Conservation (phyloP, 2,113 vertebrate genomes). For the Daboia siamensis region DNA sequence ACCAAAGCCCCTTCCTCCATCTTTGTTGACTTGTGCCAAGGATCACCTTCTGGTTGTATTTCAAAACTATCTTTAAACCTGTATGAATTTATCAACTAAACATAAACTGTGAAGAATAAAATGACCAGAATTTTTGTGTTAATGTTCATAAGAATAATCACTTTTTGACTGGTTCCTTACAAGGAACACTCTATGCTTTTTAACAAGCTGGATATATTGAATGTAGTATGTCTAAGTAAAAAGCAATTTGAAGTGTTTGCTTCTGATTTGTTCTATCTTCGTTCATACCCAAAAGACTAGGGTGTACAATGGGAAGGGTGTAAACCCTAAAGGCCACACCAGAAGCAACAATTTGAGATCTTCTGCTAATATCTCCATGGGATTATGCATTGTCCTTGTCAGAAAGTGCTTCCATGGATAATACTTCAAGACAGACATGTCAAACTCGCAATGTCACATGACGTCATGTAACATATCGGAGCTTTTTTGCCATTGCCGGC, state of each 20-base stretch:
- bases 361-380: neutral
- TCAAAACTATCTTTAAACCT: conserved; percentile 16
- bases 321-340: neutral
- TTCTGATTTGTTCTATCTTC: neutral
- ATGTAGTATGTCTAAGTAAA: neutral
- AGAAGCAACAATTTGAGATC: neutral
- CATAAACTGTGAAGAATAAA: neutral
- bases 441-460: too few species aligned
- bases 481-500: too few species aligned
- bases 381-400: neutral
- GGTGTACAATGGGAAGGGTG: neutral
- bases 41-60: conserved; percentile 22
- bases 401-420: neutral
- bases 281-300: conserved; percentile 11
- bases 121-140: neutral
- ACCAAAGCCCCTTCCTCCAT: neutral
- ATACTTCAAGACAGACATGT: neutral
- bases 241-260: neutral
- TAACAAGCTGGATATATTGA: neutral
- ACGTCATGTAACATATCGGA: too few species aligned
- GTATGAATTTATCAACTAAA: conserved; percentile 19
- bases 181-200: neutral
- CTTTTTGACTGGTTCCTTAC: neutral
- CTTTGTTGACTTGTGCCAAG: conserved; percentile 20
- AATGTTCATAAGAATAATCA: neutral